phyloP scores from a whole-genome alignment of 2,113 vertebrate species.

The Uropsilus gracilis region DNA sequence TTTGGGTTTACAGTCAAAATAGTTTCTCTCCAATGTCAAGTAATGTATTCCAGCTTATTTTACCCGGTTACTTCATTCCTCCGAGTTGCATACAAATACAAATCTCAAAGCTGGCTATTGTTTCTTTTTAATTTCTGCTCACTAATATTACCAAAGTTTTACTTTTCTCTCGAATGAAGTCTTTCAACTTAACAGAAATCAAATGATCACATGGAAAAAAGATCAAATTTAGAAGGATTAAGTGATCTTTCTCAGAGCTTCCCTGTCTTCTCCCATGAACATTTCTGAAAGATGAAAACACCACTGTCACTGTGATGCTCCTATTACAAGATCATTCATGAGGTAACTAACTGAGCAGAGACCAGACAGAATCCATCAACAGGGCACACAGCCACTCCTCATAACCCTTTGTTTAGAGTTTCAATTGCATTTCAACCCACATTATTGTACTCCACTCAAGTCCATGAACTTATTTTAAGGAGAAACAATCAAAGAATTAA shows the following conservation, averaged over 20 bases:
- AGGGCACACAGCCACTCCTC: constrained; percentile 61
- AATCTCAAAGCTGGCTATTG: background rate
- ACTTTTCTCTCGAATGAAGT: constrained; percentile 37
- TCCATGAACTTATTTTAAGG: constrained; percentile 38
- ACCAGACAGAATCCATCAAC: constrained; percentile 63
- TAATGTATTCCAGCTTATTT: constrained; percentile 9
- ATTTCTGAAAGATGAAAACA: constrained; percentile 67
- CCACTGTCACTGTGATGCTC: constrained; percentile 55
- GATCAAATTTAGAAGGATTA: constrained; percentile 43
- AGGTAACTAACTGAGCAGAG: constrained; percentile 36
- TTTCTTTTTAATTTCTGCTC: constrained; percentile 37
- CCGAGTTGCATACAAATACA: background rate
- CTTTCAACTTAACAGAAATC: constrained; percentile 41
- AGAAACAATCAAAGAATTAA: constrained; percentile 52
- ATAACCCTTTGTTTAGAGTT: constrained; percentile 65
- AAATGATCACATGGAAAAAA: constrained; percentile 52
- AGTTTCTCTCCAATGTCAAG: background rate
- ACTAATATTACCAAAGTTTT: constrained; percentile 22
- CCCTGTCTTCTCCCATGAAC: constrained; percentile 46
- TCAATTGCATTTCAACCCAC: constrained; percentile 55
- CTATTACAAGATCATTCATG: constrained; percentile 66
- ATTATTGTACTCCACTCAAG: constrained; percentile 61
- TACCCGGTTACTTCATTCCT: background rate
- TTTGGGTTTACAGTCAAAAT: background rate
- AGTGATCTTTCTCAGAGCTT: constrained; percentile 38